Conservation (phyloP, 1,140 invertebrate species). For the Tyrophagus putrescentiae region DNA sequence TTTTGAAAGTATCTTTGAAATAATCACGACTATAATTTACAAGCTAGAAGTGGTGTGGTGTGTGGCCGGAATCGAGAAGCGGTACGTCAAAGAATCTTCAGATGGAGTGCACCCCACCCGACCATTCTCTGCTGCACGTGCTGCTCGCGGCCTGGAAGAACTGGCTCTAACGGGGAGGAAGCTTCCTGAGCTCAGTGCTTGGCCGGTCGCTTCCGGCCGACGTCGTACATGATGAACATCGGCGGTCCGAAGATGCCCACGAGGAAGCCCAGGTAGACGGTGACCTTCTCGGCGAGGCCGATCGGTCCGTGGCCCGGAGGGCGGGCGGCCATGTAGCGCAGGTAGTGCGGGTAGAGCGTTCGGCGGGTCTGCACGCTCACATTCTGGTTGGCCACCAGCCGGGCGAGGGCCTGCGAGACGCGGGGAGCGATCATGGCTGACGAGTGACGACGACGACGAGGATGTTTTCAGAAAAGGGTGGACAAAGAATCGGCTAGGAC, state of each 20-base stretch:
- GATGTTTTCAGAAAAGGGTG: too few relatives aligned
- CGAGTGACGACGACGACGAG: not conserved
- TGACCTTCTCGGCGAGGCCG: not conserved
- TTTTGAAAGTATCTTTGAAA: too few relatives aligned
- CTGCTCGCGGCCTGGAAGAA: too few relatives aligned
- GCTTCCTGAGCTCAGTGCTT: too few relatives aligned
- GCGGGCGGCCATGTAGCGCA: not conserved
- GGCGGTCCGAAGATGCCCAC: constrained; percentile 5
- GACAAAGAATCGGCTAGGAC: too few relatives aligned
- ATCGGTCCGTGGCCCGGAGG: not conserved
- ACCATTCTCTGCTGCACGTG: too few relatives aligned
- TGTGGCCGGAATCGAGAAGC: too few relatives aligned
- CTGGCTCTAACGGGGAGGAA: too few relatives aligned
- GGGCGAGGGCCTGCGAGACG: not conserved
- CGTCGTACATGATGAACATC: constrained; percentile 14
- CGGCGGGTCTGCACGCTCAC: constrained; percentile 5
- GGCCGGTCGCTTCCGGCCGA: not conserved
- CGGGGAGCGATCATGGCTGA: not conserved
- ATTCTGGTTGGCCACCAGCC: not conserved
- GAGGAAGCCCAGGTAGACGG: constrained; percentile 4
- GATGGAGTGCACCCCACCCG: too few relatives aligned
- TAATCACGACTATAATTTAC: too few relatives aligned
- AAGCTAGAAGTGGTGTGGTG: too few relatives aligned
- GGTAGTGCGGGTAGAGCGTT: constrained; percentile 11
- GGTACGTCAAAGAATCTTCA: too few relatives aligned